Conservation (phyloP, 2,888 invertebrate species). For the Phymatocera aterrima region DNA sequence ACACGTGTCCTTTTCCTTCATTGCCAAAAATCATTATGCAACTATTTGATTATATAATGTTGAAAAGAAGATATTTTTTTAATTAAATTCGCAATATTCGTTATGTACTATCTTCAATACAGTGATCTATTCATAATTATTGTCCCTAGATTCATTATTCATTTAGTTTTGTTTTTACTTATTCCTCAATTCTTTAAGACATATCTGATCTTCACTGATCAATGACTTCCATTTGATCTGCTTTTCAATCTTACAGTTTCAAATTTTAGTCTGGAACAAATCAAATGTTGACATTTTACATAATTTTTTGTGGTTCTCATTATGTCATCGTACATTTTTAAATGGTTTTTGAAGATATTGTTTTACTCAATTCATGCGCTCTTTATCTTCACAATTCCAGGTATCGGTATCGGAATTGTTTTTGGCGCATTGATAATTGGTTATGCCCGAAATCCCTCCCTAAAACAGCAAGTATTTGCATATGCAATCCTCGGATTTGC, state of each 20-base stretch:
- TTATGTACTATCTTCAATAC: neutral
- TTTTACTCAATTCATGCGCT: neutral
- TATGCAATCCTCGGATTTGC: slow-evolving; percentile 99
- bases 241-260: too few relatives aligned
- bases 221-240: neutral
- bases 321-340: neutral
- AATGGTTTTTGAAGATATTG: neutral
- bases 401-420: slow-evolving; percentile 97
- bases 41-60: slow-evolving; percentile 60
- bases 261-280: too few relatives aligned
- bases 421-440: slow-evolving; percentile 98
- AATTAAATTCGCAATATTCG: neutral
- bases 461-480: slow-evolving; percentile 98
- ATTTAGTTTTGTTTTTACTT: neutral
- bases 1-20: slow-evolving; percentile 34
- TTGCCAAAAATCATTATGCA: slow-evolving; percentile 52
- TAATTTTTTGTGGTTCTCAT: too few relatives aligned
- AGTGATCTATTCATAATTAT: neutral
- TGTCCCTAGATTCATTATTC: neutral
- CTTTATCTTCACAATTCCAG: slow-evolving; percentile 75
- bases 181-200: neutral
- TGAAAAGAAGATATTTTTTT: neutral
- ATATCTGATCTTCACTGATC: neutral
- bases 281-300: too few relatives aligned
- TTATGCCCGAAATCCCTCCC: slow-evolving; percentile 96